Evolutionary conservation across 1,140 invertebrate species (phyloP).

Genomic region (Dreissena rostriformis): DNA sequence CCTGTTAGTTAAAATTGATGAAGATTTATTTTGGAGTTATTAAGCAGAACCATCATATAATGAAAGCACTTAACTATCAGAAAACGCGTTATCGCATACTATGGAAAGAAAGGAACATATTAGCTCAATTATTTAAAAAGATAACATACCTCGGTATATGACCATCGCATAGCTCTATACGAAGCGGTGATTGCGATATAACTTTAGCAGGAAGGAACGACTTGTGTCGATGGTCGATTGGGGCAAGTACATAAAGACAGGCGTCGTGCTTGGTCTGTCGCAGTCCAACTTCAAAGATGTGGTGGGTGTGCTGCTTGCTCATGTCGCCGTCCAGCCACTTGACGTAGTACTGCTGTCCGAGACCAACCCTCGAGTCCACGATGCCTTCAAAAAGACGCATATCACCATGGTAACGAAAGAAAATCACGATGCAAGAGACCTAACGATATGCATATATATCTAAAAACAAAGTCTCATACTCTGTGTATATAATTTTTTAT

Average conservation of each 20-base stretch:
- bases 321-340: conserved; percentile 66
- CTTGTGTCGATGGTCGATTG: conserved; percentile 55
- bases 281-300: conserved; percentile 73
- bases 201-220: conserved; percentile 71
- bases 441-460: too few relatives aligned
- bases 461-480: too few relatives aligned
- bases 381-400: conserved; percentile 8
- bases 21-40: background rate
- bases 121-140: background rate
- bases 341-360: conserved; percentile 61
- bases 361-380: conserved; percentile 52
- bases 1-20: background rate
- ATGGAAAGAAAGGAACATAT: background rate
- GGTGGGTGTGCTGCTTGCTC: conserved; percentile 63
- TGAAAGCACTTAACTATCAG: background rate
- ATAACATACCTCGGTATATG: conserved; percentile 57
- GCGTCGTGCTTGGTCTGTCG: conserved; percentile 56
- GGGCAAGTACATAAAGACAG: conserved; percentile 67
- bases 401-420: too few relatives aligned
- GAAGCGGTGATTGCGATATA: conserved; percentile 40
- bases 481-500: too few relatives aligned
- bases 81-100: background rate
- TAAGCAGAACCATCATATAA: background rate
- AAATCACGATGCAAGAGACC: too few relatives aligned
- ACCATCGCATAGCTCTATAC: conserved; percentile 70